Conservation (phyloP, 37 sponge, comb jelly and placozoan genomes). For the Crambe crambe region DNA sequence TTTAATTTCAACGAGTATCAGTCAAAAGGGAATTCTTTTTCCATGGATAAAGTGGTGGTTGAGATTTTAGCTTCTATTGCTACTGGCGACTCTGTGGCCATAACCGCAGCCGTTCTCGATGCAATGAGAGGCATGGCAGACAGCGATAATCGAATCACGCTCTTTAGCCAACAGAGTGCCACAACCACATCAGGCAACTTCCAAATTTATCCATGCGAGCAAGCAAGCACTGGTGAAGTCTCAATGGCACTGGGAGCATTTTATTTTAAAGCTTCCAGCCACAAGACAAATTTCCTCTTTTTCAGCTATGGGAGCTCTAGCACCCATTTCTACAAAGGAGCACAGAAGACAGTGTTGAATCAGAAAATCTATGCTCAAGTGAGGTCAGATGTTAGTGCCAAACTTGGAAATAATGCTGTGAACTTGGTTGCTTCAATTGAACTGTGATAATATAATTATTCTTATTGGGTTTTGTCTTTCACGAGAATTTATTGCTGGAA, state of each 20-base stretch:
- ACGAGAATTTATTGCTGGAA: too few species aligned
- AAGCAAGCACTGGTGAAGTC: background rate
- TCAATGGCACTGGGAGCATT: background rate
- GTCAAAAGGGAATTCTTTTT: background rate
- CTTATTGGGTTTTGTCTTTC: background rate
- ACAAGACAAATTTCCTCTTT: background rate
- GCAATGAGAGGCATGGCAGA: background rate
- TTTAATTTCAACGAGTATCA: background rate
- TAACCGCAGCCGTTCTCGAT: background rate
- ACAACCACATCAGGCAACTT: background rate
- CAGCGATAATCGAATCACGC: background rate
- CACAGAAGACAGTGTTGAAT: background rate
- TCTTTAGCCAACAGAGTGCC: background rate
- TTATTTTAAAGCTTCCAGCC: background rate
- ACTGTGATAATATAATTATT: background rate
- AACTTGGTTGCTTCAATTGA: background rate
- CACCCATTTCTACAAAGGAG: background rate
- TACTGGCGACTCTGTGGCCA: background rate
- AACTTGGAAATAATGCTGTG: background rate
- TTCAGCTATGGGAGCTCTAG: background rate
- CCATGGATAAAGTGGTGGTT: constrained; percentile 6
- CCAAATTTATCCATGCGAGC: constrained; percentile 7
- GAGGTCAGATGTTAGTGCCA: background rate
- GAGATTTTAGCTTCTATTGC: background rate
- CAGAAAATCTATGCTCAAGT: background rate